Percentiles rank a stretch among this genome's conserved stretches.
Evolutionary conservation across 2,888 invertebrate species (phyloP).

Genomic region (Aproaerema taeniolella): DNA sequence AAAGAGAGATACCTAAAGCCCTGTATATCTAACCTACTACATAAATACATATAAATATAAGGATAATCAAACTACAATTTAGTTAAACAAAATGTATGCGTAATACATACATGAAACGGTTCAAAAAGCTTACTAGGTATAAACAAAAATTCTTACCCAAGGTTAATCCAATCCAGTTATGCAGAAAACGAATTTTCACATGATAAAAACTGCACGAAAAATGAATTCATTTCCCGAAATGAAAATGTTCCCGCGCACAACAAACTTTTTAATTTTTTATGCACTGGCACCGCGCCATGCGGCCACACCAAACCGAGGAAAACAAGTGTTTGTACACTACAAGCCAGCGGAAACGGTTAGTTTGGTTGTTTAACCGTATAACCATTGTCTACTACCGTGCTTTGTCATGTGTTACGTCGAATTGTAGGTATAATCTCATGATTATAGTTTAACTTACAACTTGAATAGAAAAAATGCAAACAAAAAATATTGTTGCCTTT

Average conservation of each 20-base stretch:
- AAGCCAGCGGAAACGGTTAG: constrained; percentile 21
- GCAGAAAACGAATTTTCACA: too few species aligned
- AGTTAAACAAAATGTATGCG: too few species aligned
- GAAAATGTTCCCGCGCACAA: constrained; percentile 13
- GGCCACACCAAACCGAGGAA: constrained; percentile 33
- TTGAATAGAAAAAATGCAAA: neutral
- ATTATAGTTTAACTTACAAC: neutral
- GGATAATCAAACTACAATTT: too few species aligned
- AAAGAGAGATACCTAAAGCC: too few species aligned
- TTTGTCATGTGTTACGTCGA: constrained; percentile 18
- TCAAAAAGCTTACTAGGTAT: too few species aligned
- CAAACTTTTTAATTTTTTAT: constrained; percentile 35
- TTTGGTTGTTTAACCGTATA: constrained; percentile 15
- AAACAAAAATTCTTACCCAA: too few species aligned
- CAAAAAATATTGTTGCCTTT: neutral
- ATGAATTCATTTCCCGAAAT: too few species aligned
- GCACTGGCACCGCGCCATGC: constrained; percentile 36
- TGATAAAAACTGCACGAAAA: too few species aligned
- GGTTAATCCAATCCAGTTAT: too few species aligned
- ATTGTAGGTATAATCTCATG: constrained; percentile 8
- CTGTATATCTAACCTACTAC: too few species aligned
- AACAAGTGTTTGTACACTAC: constrained; percentile 37
- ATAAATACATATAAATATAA: too few species aligned
- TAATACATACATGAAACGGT: too few species aligned
- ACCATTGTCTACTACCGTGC: constrained; percentile 18